Percentiles rank a stretch among this genome's conserved stretches.
Conservation (phyloP, 1,140 invertebrate genomes). For the Heliconius melpomene region DNA sequence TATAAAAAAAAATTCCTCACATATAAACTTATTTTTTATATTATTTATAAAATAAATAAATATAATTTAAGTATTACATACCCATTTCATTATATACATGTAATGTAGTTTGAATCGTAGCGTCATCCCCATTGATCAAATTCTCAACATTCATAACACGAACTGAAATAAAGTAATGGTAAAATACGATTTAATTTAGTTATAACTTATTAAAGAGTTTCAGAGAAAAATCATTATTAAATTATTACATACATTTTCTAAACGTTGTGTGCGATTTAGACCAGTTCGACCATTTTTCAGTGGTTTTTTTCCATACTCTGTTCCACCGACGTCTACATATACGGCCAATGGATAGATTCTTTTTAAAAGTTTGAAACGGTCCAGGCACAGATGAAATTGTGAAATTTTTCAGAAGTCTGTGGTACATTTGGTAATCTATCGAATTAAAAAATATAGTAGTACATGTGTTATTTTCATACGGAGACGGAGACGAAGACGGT, state of each 20-base stretch:
- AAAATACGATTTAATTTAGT: no score
- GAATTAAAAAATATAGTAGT: not conserved
- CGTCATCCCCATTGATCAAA: slow-evolving; percentile 52
- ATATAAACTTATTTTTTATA: no score
- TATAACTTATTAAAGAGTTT: no score
- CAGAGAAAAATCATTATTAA: no score
- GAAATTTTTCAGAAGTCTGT: slow-evolving; percentile 16
- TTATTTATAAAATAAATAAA: not conserved
- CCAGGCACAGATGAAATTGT: slow-evolving; percentile 35
- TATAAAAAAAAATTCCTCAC: no score
- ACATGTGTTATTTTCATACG: no score
- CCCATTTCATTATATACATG: slow-evolving; percentile 55
- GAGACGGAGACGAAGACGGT: no score
- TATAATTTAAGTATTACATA: slow-evolving; percentile 33
- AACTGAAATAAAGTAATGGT: slow-evolving; percentile 43
- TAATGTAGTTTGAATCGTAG: slow-evolving; percentile 54
- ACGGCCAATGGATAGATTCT: slow-evolving; percentile 43
- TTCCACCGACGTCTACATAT: slow-evolving; percentile 53
- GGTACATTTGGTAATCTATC: slow-evolving; percentile 10
- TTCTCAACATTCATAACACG: slow-evolving; percentile 48
- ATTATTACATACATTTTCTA: slow-evolving; percentile 48
- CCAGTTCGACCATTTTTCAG: slow-evolving; percentile 49
- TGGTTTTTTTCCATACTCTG: slow-evolving; percentile 59
- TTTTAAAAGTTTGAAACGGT: slow-evolving; percentile 42
- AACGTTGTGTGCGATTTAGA: slow-evolving; percentile 46